phyloP scores from a whole-genome alignment of 2,888 invertebrate genomes.

The Tenthredo livida region DNA sequence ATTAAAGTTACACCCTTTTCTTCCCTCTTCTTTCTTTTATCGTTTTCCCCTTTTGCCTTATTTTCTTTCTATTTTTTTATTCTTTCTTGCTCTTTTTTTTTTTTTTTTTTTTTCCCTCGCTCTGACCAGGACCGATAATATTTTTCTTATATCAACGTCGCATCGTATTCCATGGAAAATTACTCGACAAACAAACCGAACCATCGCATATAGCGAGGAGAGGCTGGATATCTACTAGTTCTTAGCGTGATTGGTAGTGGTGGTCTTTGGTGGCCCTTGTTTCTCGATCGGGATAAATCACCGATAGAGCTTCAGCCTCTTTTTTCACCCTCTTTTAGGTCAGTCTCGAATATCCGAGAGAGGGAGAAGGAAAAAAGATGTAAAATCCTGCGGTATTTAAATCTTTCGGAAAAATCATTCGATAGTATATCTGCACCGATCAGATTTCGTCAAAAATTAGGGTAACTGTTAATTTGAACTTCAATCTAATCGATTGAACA shows the following conservation, averaged over 20 bases:
- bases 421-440: no score
- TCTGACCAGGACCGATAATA: neutral
- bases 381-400: neutral
- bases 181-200: neutral
- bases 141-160: neutral
- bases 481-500: no score
- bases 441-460: no score
- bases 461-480: no score
- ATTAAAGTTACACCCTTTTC: slow-evolving; percentile 33
- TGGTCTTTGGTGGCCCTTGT: neutral
- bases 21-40: neutral
- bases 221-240: neutral
- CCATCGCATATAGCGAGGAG: neutral
- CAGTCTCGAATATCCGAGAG: neutral
- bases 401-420: no score
- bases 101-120: no score
- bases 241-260: neutral
- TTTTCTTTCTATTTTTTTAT: neutral
- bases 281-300: slow-evolving; percentile 10
- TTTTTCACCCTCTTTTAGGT: neutral
- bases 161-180: neutral
- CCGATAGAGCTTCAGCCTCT: neutral
- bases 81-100: neutral
- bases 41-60: neutral
- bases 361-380: neutral